Conservation (phyloP, 2,888 invertebrate genomes). For the Drosophila gaucha region DNA sequence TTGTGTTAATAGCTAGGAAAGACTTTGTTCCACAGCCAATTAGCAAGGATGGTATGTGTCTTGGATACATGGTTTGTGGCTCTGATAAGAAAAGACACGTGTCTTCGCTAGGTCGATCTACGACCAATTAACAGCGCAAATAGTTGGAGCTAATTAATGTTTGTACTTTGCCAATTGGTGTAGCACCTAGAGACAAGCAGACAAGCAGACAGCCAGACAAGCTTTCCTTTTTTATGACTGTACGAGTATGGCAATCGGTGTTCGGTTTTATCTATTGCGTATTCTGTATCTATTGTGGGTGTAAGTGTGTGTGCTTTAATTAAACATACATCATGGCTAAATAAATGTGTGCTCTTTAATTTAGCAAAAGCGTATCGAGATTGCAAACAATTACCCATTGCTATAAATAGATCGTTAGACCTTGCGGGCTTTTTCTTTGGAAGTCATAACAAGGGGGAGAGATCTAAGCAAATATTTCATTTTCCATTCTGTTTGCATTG, state of each 20-base stretch:
- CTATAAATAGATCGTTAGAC: slow-evolving; percentile 56
- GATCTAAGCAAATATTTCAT: slow-evolving; percentile 34
- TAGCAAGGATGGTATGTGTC: slow-evolving; percentile 21
- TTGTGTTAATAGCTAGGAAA: not conserved
- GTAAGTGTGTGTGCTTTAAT: slow-evolving; percentile 60
- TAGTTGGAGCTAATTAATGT: slow-evolving; percentile 60
- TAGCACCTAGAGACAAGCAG: slow-evolving; percentile 8
- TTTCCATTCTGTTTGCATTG: slow-evolving; percentile 34
- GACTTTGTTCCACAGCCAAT: slow-evolving; percentile 31
- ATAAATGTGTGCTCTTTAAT: slow-evolving; percentile 54
- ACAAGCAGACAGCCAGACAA: not conserved
- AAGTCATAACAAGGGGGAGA: slow-evolving; percentile 44
- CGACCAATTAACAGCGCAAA: slow-evolving; percentile 47
- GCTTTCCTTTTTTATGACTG: slow-evolving; percentile 4
- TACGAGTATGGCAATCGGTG: slow-evolving; percentile 1
- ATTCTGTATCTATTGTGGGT: slow-evolving; percentile 23
- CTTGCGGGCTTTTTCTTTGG: slow-evolving; percentile 58
- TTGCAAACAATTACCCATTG: slow-evolving; percentile 56
- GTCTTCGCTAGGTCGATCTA: slow-evolving; percentile 8
- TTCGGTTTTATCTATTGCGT: slow-evolving; percentile 46
- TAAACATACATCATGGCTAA: slow-evolving; percentile 67
- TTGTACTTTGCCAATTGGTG: slow-evolving; percentile 58
- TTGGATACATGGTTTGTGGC: not conserved
- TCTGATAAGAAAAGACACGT: slow-evolving; percentile 14
- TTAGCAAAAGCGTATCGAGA: slow-evolving; percentile 48